Base-by-base conservation (phyloP, 2,888 invertebrate genomes). In the Smittia aterrima region DNA sequence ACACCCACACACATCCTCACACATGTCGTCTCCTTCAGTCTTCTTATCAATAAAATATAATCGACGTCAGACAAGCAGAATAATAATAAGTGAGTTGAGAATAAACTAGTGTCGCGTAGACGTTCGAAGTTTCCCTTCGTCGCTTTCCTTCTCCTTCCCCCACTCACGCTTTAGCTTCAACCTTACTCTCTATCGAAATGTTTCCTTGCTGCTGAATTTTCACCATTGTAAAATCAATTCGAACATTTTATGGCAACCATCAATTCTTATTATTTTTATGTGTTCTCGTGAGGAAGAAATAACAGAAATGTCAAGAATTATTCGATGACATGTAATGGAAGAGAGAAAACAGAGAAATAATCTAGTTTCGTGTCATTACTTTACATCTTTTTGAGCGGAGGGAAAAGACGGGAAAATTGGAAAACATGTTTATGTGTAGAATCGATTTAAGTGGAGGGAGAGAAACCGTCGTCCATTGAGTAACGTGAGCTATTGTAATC, bases 41-140 rank as follows among this genome's bases (percentile, higher is more conserved):
- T 18, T 7, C 20, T 58, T 58, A 58, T 58, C 58, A 58, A 58
- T 58, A 58, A 58, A 58, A 58, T 58, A 22, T 58, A 58, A 58
- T 58, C 58, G 58, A 22, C 20, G 22, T 20, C 58, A 38, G 20
- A 58, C 58, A 58, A n/a, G 16, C 47, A 58, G 58, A 58, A 58
- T 58, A 58, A 58, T 58, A 58, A 58, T 58, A 58, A 58, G 9
- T 47, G 47, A n/a, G 16, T 47, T 47, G n/a, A n/a, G 47, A 47
- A 47, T 47, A 16, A 47, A 47, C 47, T 47, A 47, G 47, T 47
- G 47, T 47, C 47, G 58, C 58, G 58, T 16, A 47, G 7, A 47
- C 2, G 32, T 11, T 47, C 16, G 11, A n/a, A 4, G 4, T 38
- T 38, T 9, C 38, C 38, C 9, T 7, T 38, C 38, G 38, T 7